Evolutionary conservation across 1,140 invertebrate genomes (phyloP), one percentile per base, ranked within the genome.

Genomic region (Aphelenchoides fujianensis): DNA sequence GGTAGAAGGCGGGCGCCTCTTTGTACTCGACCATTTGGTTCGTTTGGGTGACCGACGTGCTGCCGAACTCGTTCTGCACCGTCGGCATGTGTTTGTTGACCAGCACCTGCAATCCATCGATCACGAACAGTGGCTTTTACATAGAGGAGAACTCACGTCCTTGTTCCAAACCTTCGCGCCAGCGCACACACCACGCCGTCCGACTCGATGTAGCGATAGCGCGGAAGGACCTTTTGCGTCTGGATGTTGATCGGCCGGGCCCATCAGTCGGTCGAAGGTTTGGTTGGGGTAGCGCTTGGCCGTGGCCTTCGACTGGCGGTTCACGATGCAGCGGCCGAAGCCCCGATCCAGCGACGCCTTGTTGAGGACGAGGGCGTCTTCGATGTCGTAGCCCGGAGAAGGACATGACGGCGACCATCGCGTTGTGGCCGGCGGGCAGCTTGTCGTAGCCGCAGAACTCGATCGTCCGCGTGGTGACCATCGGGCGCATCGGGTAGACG

Each of bases 301-400:
- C 0, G 90, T 89, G 75, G 91, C 92, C 86, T 97, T 97, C 0
- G 90, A 88, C 83, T 92, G 95, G 84, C 91, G 90, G 80, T 95
- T 95, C 0, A 96, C 92, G 19, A 95, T 84, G 85, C 93, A 96
- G 16, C 93, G 87, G 0, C 93, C 94, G 82, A 90, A 92, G 16
- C 90, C 94, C 81, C 96, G 88, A 86, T 99, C 96, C 36, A 99
- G 89, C 0, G 95, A 97, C 0, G 95, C 92, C 86, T 95, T 95
- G 81, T 99, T 99, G 0, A 99, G 87, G 74, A 99, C 91, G 0
- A 98, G 86, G 0, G 97, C 96, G 86, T 99, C 97, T 87, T 99
- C 97, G 78, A 99, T 98, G 86, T 99, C 97, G 82, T 97, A 99
- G 0, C 95, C n/a, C 96, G 80, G 92, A 95, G 86, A 97, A 99